These are phyloP conservation scores for Poeciliopsis turneri DNA, from an alignment of 2,797 vertebrate species.

Conservation along the genomic window DNA sequence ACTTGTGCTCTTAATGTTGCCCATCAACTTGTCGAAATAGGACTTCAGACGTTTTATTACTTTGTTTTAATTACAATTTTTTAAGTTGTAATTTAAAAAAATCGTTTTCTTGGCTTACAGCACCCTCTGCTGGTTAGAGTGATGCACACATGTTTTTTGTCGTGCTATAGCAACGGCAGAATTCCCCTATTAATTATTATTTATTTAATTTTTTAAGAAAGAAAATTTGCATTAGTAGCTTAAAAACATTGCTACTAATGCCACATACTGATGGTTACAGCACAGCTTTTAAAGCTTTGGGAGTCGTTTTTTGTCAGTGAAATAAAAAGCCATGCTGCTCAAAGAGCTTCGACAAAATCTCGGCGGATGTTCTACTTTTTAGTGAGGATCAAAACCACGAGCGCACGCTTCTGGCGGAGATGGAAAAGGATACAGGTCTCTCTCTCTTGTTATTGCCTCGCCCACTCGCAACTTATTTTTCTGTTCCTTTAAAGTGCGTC, in stretches of 20 bases:
- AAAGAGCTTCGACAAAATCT: not conserved
- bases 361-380: not conserved
- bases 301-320: not conserved
- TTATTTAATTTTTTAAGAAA: too few species aligned
- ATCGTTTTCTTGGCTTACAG: not conserved
- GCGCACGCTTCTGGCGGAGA: not conserved
- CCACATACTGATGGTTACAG: not conserved
- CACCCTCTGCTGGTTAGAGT: slow-evolving; percentile 32
- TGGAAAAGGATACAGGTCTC: slow-evolving; percentile 3
- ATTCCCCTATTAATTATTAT: not conserved
- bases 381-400: not conserved
- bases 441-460: slow-evolving; percentile 45
- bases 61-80: too few species aligned
- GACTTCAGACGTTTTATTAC: not conserved
- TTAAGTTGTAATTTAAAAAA: not conserved
- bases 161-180: not conserved
- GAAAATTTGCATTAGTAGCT: too few species aligned
- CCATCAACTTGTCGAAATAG: not conserved
- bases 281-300: not conserved
- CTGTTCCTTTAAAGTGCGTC: slow-evolving; percentile 71
- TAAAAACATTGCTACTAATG: not conserved
- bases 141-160: not conserved
- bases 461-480: slow-evolving; percentile 56
- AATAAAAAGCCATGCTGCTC: not conserved
- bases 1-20: not conserved